Percentiles rank a stretch among this genome's conserved stretches.
Conservation (phyloP, 2,113 vertebrate genomes). For the Morone chrysops region DNA sequence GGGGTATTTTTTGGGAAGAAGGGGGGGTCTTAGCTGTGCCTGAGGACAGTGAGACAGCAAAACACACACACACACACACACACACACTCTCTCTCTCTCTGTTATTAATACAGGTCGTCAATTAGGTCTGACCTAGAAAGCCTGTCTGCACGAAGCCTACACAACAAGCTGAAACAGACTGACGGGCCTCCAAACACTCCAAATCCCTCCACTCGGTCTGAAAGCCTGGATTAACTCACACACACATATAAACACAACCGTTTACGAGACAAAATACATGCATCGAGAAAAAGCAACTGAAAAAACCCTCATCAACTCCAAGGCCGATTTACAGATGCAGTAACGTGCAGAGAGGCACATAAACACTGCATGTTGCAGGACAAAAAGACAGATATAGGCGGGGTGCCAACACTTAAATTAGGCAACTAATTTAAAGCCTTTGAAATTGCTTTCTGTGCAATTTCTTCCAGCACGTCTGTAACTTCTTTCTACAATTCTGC, state of each 20-base stretch:
- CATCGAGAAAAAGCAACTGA: slow-evolving; percentile 24
- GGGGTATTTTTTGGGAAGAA: background rate
- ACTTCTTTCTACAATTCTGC: slow-evolving; percentile 33
- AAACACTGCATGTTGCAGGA: background rate
- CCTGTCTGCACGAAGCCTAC: slow-evolving; percentile 72
- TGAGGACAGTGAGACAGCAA: slow-evolving; percentile 71
- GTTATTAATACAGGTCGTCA: slow-evolving; percentile 76
- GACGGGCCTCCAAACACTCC: slow-evolving; percentile 43
- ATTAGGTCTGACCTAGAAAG: slow-evolving; percentile 80
- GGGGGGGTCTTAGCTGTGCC: slow-evolving; percentile 42
- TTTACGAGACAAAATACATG: slow-evolving; percentile 29
- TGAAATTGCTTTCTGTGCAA: slow-evolving; percentile 41
- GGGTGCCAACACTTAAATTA: slow-evolving; percentile 26
- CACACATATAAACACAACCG: slow-evolving; percentile 47
- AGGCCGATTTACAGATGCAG: slow-evolving; percentile 27
- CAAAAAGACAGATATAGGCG: slow-evolving; percentile 18
- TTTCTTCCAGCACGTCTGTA: slow-evolving; percentile 51
- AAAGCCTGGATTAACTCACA: slow-evolving; percentile 71
- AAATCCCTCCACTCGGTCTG: slow-evolving; percentile 58
- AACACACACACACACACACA: slow-evolving; percentile 37
- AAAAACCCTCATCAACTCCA: background rate
- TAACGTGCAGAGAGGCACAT: slow-evolving; percentile 2
- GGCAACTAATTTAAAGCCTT: slow-evolving; percentile 29
- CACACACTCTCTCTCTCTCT: slow-evolving; percentile 51
- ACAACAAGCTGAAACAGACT: slow-evolving; percentile 61